Conservation (phyloP, 2,888 invertebrate species). For the Cantharis flavilabris region DNA sequence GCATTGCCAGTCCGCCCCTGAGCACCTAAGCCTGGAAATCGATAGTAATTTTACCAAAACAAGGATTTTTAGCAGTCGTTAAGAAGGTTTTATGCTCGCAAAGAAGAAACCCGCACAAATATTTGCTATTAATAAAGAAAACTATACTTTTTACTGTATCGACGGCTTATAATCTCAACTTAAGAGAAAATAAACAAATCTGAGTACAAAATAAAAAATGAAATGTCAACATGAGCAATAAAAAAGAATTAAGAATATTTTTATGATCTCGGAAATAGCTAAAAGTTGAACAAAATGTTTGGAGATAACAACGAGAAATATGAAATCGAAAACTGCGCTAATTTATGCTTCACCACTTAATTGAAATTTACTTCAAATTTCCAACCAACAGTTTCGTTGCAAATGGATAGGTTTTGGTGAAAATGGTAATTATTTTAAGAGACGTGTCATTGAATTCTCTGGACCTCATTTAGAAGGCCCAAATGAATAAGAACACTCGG, state of each 20-base stretch:
- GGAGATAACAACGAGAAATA: neutral
- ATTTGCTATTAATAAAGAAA: neutral
- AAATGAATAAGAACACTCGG: constrained; percentile 27
- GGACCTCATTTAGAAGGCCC: constrained; percentile 27
- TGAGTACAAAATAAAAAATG: neutral
- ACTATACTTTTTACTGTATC: neutral
- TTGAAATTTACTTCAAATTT: neutral
- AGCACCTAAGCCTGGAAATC: neutral
- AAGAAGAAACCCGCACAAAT: neutral
- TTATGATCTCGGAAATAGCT: neutral
- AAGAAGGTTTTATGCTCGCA: neutral
- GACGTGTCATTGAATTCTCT: constrained; percentile 24
- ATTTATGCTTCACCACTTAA: neutral
- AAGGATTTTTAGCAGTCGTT: neutral
- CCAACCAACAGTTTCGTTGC: neutral
- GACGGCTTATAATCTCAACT: neutral
- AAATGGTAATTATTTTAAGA: constrained; percentile 13
- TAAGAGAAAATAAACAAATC: neutral
- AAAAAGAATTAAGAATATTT: neutral
- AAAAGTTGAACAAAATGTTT: neutral
- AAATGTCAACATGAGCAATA: neutral
- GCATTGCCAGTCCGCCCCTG: neutral
- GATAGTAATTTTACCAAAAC: neutral
- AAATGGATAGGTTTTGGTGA: constrained; percentile 1
- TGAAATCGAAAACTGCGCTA: neutral